Conservation (phyloP, 1,140 invertebrate genomes). For the Lordiphosa stackelbergi region DNA sequence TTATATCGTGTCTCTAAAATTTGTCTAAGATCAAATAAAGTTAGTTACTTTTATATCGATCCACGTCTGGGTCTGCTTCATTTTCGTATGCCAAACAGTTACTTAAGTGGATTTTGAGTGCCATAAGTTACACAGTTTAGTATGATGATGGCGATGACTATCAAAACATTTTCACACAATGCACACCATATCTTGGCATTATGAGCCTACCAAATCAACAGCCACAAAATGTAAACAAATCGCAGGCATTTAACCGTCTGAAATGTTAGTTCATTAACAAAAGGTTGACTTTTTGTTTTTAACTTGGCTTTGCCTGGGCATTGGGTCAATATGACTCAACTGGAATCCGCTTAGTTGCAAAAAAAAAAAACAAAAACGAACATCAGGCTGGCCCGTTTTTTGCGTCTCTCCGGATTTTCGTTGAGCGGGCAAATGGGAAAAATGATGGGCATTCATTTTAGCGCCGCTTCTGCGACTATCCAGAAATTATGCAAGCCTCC, state of each 20-base stretch:
- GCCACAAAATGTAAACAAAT: too few species aligned
- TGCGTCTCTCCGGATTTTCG: not conserved
- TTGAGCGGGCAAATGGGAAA: not conserved
- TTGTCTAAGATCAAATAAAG: too few species aligned
- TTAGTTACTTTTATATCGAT: too few species aligned
- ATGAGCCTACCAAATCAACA: too few species aligned
- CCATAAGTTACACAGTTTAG: conserved; percentile 7
- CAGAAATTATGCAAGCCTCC: conserved; percentile 49
- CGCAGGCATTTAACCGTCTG: not conserved
- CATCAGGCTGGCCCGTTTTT: not conserved
- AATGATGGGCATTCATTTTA: conserved; percentile 14
- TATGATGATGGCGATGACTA: not conserved
- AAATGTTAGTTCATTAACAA: conserved; percentile 23
- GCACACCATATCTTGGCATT: too few species aligned
- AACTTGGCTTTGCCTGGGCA: not conserved
- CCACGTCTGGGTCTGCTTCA: conserved; percentile 1
- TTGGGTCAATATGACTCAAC: conserved; percentile 35
- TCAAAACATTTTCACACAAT: too few species aligned
- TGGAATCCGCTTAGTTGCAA: conserved; percentile 49
- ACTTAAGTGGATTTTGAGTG: conserved; percentile 13
- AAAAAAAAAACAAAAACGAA: conserved; percentile 1
- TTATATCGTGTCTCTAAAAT: too few species aligned
- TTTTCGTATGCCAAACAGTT: conserved; percentile 31
- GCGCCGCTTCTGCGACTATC: conserved; percentile 17
- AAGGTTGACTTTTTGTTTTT: conserved; percentile 16